These are phyloP conservation scores for Syngnathus typhle DNA, from an alignment of 2,113 vertebrate genomes.

Conservation along the genomic window DNA sequence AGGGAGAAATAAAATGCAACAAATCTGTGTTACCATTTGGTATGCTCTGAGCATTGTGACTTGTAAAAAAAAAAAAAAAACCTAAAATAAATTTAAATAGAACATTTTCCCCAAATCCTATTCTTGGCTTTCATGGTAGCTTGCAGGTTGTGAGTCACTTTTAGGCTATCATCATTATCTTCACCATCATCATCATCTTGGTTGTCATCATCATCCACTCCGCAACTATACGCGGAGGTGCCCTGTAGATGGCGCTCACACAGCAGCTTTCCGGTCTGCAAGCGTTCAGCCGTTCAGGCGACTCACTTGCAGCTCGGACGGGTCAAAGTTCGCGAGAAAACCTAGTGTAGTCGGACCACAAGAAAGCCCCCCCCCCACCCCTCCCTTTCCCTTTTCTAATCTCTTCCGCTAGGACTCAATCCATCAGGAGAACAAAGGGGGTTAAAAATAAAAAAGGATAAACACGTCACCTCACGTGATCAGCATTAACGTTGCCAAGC, in stretches of 20 bases:
- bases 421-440: conserved; percentile 3
- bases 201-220: conserved; percentile 17
- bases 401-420: conserved; percentile 40
- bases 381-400: not conserved
- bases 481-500: not conserved
- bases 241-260: conserved; percentile 88
- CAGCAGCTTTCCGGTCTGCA: conserved; percentile 43
- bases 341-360: conserved; percentile 34
- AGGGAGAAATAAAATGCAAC: not conserved
- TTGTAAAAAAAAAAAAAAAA: not conserved
- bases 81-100: not conserved
- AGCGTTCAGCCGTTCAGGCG: conserved; percentile 8
- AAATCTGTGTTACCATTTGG: not conserved
- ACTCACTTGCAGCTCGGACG: conserved; percentile 10
- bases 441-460: conserved; percentile 1
- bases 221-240: conserved; percentile 37
- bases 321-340: conserved; percentile 58
- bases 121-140: not conserved
- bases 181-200: conserved; percentile 18
- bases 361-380: not conserved
- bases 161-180: conserved; percentile 34
- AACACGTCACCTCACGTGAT: not conserved
- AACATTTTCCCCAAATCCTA: not conserved
- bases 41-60: not conserved
- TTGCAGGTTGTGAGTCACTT: conserved; percentile 36